Evolutionary conservation across 2,888 invertebrate genomes (phyloP), one percentile per base, ranked within the genome.

Genomic region (Stenodema calcarata): DNA sequence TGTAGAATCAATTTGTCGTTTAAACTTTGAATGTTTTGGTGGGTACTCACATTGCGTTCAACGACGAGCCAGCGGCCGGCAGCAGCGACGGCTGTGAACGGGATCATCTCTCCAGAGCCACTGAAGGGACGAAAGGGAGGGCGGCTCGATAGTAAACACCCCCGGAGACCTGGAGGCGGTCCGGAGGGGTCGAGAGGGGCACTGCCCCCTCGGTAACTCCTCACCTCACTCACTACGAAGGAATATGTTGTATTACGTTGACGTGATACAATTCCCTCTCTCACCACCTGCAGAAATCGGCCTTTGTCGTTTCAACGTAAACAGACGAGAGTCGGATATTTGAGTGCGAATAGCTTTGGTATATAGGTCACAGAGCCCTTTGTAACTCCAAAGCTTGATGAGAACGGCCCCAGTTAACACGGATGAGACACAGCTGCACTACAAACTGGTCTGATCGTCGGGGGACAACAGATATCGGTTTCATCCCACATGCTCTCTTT

Each of bases 111-210:
- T 70, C 73, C 75, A 73, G 84, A 42, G 23, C 75, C 70, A 84
- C 84, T 84, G 78, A 80, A 28, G 47, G 83, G 70, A 35, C 28
- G 83, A n/a, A 41, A 28, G 69, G 75, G 84, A 28, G 69, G 84
- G 84, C 30, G 84, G 84, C 75, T 84, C 84, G 84, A 84, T 84
- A 84, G 84, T 84, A 84, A 84, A 84, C 84, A 84, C 54, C 84
- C 73, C 69, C 62, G 35, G 35, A 73, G 41, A n/a, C 73, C 35
- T 11, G 16, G 35, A 16, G 41, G n/a, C 18, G 28, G 35, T 69
- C 11, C n/a, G 28, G 27, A 23, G 28, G 35, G 69, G 6, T 69
- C 2, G 69, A 11, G 70, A 70, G 28, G 70, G 30, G 27, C 27
- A 70, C 27, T 18, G 50, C 16, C 62, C 27, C 23, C 62, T 23